A percentile compares a stretch with the other conserved stretches of the same genome.
These are phyloP conservation scores for Lycaon pictus DNA, from an alignment of 2,113 vertebrate genomes.

Conservation along the genomic window DNA sequence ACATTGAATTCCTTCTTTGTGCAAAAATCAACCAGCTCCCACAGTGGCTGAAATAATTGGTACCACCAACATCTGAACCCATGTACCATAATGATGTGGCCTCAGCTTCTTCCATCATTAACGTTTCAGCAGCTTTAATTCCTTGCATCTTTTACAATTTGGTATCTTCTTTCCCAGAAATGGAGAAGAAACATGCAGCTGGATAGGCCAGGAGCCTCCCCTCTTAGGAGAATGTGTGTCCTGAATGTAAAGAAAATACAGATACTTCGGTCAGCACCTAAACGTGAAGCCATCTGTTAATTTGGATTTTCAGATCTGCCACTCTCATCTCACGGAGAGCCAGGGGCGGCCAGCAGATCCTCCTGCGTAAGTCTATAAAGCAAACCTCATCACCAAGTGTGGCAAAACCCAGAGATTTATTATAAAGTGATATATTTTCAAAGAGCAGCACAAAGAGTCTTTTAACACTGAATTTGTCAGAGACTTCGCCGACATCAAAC, in stretches of 20 bases:
- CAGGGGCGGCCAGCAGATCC: constrained; percentile 66
- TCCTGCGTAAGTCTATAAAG: constrained; percentile 64
- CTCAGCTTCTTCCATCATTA: not conserved
- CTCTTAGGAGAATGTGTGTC: not conserved
- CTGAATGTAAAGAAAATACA: constrained; percentile 18
- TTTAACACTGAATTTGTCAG: constrained; percentile 62
- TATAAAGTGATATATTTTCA: constrained; percentile 76
- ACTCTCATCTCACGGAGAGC: constrained; percentile 43
- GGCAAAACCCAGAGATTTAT: constrained; percentile 73
- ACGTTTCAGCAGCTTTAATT: not conserved
- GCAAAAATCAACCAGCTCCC: not conserved
- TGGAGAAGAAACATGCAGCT: not conserved
- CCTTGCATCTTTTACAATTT: not conserved
- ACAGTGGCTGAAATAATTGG: not conserved
- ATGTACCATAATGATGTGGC: not conserved
- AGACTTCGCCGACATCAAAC: constrained; percentile 65
- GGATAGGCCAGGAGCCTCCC: not conserved
- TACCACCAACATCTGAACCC: not conserved
- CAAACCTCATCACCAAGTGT: constrained; percentile 50
- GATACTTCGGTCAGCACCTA: not conserved
- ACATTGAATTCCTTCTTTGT: not conserved
- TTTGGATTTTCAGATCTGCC: constrained; percentile 11
- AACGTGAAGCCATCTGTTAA: not conserved
- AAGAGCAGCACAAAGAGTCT: constrained; percentile 48
- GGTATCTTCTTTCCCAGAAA: not conserved